Base-by-base conservation (phyloP, 1,140 invertebrate species). In the Neelides sp. region DNA sequence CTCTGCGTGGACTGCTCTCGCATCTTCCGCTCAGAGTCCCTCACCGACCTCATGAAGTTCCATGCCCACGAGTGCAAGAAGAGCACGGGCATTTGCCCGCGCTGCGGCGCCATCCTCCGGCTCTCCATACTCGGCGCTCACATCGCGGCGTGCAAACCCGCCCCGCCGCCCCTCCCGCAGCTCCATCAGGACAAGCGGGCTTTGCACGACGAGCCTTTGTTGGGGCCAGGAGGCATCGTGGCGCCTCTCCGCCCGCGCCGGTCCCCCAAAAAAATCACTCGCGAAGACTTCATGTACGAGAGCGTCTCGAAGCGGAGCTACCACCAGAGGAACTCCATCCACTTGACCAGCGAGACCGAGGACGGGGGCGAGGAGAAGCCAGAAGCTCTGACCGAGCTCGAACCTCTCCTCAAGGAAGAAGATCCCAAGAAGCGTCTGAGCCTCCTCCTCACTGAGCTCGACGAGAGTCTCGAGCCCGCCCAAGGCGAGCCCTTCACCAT, bases 1-100 rank as follows among this genome's bases (percentile, higher is more conserved):
- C 19, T 57, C 4, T 57, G 55, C 28, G 55, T 57, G 0, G 55
- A 57, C 27, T 57, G 55, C 30, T 48, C 50, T 20, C 41, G 39
- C n/a, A 37, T 39, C n/a, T 39, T 57, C 37, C 26, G 45, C 13
- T 48, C 49, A 2, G 44, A 45, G 22, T 17, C 30, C 5, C 19
- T 45, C 2, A 26, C 39, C 0, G 45, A 48, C n/a, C 19, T 27
- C 0, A 50, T 39, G 17, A 50, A 52, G 23, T 17, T 34, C 0
- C 46, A 45, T 17, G 28, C 13, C 27, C 50, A 49, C 15, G 50
- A 57, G 17, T 57, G 55, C 48, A 40, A 43, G 0, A 53, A 50
- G 19, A 36, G 26, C 20, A 49, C 55, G 1, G 46, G 45, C n/a
- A 48, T 46, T 28, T 57, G 55, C 34, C 40, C 32, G 13, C 45